Percentiles rank a stretch among this genome's conserved stretches.
phyloP scores from a whole-genome alignment of 2,797 vertebrate genomes.

The Cyprinella venusta region DNA sequence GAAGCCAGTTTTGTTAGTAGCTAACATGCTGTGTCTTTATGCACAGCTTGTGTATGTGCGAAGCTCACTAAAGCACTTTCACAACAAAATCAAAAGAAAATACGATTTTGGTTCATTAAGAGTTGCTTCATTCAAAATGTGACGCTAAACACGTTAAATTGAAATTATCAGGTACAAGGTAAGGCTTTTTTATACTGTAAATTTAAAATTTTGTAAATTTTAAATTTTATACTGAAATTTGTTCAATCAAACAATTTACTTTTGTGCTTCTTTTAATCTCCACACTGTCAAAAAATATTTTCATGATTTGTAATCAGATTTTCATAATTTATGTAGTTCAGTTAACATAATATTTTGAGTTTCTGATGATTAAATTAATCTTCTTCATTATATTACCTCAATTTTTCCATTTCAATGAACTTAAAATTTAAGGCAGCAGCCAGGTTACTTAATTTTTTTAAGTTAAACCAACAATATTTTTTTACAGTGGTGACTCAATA shows the following conservation, averaged over 20 bases:
- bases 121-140: not conserved
- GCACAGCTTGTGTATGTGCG: not conserved
- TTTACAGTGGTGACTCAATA: not conserved
- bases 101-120: not conserved
- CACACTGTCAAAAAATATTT: too few relatives aligned
- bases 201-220: too few relatives aligned
- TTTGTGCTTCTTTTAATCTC: not conserved
- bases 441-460: too few relatives aligned
- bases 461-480: too few relatives aligned
- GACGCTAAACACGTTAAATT: not conserved
- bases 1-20: not conserved
- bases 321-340: too few relatives aligned
- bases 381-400: too few relatives aligned
- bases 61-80: not conserved
- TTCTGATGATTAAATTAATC: too few relatives aligned
- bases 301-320: too few relatives aligned
- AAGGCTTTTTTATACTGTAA: not conserved
- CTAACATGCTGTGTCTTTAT: slow-evolving; percentile 23
- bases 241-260: not conserved
- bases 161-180: not conserved
- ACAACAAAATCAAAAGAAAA: not conserved
- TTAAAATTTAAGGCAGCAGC: too few relatives aligned
- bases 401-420: too few relatives aligned
- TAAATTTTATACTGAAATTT: not conserved
- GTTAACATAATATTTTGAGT: too few relatives aligned